Base-by-base conservation (phyloP, 2,888 invertebrate species). In the Linyphia triangularis region DNA sequence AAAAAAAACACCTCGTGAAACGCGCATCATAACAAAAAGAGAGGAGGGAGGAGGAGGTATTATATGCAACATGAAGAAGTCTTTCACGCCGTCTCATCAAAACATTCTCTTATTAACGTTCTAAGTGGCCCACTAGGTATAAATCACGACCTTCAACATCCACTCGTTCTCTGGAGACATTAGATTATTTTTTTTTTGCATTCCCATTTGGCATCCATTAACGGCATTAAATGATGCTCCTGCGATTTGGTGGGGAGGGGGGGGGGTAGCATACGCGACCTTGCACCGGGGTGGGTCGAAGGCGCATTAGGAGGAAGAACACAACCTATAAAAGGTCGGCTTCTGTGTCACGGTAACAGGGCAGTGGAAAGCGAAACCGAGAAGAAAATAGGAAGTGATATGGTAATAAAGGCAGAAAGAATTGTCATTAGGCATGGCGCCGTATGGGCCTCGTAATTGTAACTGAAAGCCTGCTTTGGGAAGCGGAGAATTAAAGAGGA, bases 331-430 rank as follows among this genome's bases (percentile, higher is more conserved):
- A 72, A 30, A 77, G 63, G 77, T 63, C 77, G 63, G 40, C 77
- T 81, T n/a, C 69, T 81, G 69, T 81, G 81, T 81, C 69, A 69
- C 81, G 69, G 69, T 81, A 57, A 57, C 57, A 59, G 57, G 30
- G 37, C 37, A 63, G 43, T 22, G 51, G 30, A 78, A 78, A 79
- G 59, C 69, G 59, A 69, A 69, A 69, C 69, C 22, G 69, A 5
- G n/a, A 30, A n/a, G 67, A 75, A 75, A 63, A 77, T 77, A 81
- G 69, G 81, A 81, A 81, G 81, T 59, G 67, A 57, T 69, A 26
- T 30, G 69, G 59, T 69, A 69, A 63, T 77, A 69, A 69, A 81
- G 69, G 51, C 51, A 51, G 40, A 26, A 59, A 61, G 63, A 63
- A 78, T 26, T 26, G 77, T 30, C 37, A 57, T 37, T 24, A 37